Conservation (phyloP, 2,797 vertebrate species). For the Amniataba percoides region DNA sequence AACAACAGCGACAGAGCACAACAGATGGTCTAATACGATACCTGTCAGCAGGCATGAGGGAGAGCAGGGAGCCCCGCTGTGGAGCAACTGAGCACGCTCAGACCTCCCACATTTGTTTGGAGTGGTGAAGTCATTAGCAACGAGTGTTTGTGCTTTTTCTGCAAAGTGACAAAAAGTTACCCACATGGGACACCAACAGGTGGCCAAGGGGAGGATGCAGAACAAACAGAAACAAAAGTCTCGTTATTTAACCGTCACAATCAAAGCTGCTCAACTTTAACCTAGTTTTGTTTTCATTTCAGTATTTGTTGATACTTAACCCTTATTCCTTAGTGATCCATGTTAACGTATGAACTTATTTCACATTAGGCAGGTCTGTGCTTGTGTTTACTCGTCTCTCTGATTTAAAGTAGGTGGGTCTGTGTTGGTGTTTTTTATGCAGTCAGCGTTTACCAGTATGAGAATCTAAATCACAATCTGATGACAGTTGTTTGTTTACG, state of each 20-base stretch:
- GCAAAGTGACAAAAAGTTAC: constrained; percentile 55
- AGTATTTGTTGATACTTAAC: neutral
- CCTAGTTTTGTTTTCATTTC: neutral
- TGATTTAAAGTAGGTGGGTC: neutral
- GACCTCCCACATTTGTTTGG: constrained; percentile 73
- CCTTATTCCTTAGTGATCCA: neutral
- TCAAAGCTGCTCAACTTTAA: neutral
- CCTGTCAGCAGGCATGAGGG: constrained; percentile 75
- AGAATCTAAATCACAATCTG: constrained; percentile 6
- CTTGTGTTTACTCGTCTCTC: neutral
- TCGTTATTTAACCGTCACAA: neutral
- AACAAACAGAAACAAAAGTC: constrained; percentile 23
- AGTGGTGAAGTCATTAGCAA: constrained; percentile 67
- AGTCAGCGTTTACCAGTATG: neutral
- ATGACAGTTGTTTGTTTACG: constrained; percentile 25
- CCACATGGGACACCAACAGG: constrained; percentile 52
- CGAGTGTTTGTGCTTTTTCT: constrained; percentile 60
- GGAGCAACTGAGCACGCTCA: constrained; percentile 42
- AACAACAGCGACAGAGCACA: constrained; percentile 48
- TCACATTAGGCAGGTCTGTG: neutral
- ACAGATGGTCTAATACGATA: constrained; percentile 72
- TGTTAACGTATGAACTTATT: neutral
- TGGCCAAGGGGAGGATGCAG: constrained; percentile 38
- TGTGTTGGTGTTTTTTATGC: neutral
- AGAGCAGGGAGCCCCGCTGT: constrained; percentile 51